Evolutionary conservation across 1,140 invertebrate species (phyloP).

Genomic region (Bombus affinis): DNA sequence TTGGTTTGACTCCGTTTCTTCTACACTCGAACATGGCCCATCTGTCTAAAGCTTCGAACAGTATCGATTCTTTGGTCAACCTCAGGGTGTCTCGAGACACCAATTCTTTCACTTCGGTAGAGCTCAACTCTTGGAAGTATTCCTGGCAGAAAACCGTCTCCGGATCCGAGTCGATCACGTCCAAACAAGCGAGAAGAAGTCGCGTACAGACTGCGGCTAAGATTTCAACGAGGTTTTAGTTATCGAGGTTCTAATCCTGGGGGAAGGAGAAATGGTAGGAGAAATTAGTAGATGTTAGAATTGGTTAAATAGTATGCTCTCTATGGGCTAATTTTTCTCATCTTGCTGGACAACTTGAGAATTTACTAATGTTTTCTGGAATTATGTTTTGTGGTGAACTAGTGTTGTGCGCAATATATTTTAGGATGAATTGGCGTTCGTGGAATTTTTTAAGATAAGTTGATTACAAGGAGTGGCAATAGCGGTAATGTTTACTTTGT

Average conservation of each 20-base stretch:
- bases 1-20: conserved; percentile 85
- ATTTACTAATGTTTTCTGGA: not conserved
- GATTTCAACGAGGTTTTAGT: conserved; percentile 32
- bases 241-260: not conserved
- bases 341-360: not conserved
- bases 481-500: not conserved
- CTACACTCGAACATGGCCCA: conserved; percentile 88
- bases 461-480: not conserved
- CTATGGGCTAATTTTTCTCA: not conserved
- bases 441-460: not conserved
- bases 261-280: not conserved
- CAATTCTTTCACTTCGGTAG: conserved; percentile 84
- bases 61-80: conserved; percentile 82
- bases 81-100: conserved; percentile 85
- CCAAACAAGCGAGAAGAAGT: conserved; percentile 85
- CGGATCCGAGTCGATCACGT: conserved; percentile 85
- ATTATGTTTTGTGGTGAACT: not conserved
- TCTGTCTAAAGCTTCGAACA: conserved; percentile 85
- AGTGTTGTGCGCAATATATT: no score
- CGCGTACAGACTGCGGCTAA: conserved; percentile 82
- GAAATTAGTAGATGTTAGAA: not conserved
- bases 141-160: conserved; percentile 85
- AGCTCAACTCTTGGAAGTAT: conserved; percentile 86
- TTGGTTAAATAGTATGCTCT: not conserved
- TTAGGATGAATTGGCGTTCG: no score